Evolutionary conservation across 2,888 invertebrate species (phyloP), one percentile per base, ranked within the genome.

Genomic region (Amiota communis): DNA sequence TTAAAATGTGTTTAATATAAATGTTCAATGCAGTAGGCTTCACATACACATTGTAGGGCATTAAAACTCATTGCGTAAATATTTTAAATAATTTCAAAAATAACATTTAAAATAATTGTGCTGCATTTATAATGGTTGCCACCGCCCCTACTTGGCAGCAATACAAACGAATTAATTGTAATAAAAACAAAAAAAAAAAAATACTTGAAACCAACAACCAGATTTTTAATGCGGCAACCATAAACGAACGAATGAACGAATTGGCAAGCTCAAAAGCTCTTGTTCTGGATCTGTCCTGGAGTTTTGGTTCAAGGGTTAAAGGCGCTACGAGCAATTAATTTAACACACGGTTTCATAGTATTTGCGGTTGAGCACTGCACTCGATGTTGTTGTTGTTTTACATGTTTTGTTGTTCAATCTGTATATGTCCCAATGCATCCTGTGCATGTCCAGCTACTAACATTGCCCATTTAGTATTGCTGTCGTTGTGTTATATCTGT

Each of bases 101-200:
- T 83, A 80, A 81, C 81, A 86, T 84, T 86, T 81, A 74, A 86
- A 83, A 83, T 86, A 83, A 83, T 83, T 86, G 86, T 75, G 68
- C 72, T 75, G 76, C 83, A 83, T 83, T 83, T 83, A 82, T 82
- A 86, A 85, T 82, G 81, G 86, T 65, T 67, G 72, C 75, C 76
- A 74, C 77, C 80, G 82, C 83, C 78, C 74, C 10, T 11, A 63
- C 46, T 63, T 63, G 23, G 63, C 13, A n/a, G 46, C 36, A 23
- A 46, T 63, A 63, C 81, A 79, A 84, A 86, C 78, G 76, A 77
- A 86, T 83, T 80, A 85, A 85, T 84, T 83, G 81, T 76, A 78
- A 78, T 77, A 76, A 75, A 75, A 73, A 72, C 64, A 74, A 72
- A 71, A 74, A 63, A 12, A 15, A 12, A 72, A 59, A 36, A 64